Base-by-base conservation (phyloP, 2,797 vertebrate genomes). In the Manis pentadactyla region DNA sequence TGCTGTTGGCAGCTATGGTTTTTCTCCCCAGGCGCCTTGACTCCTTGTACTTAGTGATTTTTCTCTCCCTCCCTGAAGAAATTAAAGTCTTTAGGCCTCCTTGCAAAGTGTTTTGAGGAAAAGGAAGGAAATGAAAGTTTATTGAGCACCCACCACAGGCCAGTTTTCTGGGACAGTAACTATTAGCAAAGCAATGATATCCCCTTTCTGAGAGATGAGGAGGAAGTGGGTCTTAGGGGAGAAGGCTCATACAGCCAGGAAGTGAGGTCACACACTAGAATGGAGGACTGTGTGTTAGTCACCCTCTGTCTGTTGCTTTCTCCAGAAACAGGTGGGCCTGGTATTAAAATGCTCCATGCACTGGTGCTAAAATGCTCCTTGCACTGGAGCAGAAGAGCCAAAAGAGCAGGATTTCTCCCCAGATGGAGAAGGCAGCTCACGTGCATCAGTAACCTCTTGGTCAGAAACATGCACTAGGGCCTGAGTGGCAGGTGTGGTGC, bases 231-330 rank as follows among this genome's bases (percentile, higher is more conserved):
- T 74, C 23, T 19, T 68, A 27, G 39, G 46, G 61, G 11, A 18
- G 21, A 21, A 89, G 74, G 66, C 23, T 78, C 77, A 34, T 57
- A 79, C 0, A 5, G 46, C 37, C 10, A 63, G 55, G 18, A n/a
- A 93, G 51, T 77, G 90, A 82, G 53, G 10, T 42, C n/a, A 0
- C 4, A 6, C 51, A 6, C 51, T 46, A 4, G 14, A 21, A 39
- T 7, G 34, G 27, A 46, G 39, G n/a, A 71, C 0, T 0, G 0
- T 1, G 25, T 51, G 10, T 25, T 39, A 12, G 23, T 82, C 51
- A 27, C 25, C 9, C 11, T 63, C 10, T 19, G 34, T 42, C 69
- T 61, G 34, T 84, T n/a, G 29, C 21, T 8, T 51, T 37, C 18
- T 39, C 14, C 31, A 68, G 51, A 85, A 37, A 46, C 0, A 2